Base-by-base conservation (phyloP, 2,888 invertebrate species). In the Drosophila planitibia region DNA sequence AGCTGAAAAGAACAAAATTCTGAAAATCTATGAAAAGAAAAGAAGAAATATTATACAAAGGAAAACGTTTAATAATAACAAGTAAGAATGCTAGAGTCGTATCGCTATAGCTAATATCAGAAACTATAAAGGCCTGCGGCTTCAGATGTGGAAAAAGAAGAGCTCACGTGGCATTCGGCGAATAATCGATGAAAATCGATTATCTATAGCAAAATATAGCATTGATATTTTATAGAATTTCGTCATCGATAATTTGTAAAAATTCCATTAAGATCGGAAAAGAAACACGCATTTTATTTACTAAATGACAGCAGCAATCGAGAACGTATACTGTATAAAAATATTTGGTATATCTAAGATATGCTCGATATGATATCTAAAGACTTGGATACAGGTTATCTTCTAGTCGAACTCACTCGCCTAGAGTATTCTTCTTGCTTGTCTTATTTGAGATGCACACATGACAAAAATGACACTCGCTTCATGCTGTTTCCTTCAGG, bases 251-350 rank as follows among this genome's bases (percentile, higher is more conserved):
- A n/a, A 41, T 10, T n/a, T 10, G 41, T n/a, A 10, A 19, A 19
- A 41, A n/a, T 10, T 41, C n/a, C 4, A n/a, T 41, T 41, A n/a
- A n/a, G 4, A 41, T n/a, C n/a, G 1, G 10, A 3, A 19, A 10
- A 4, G 3, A 4, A 1, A 39, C 1, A 39, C 4, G 1, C 10
- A 41, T 22, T 22, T 44, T 22, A 22, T 6, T 47, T 47, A 14
- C 22, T 4, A 7, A 22, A 22, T 14, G 14, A 47, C 14, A 7
- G 7, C 44, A 22, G 2, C 0, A 47, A 22, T 47, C 47, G 7
- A 22, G 14, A 22, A 22, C 1, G 16, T 16, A 7, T 16, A 0
- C 7, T 1, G 4, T 1, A 1, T n/a, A 41, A 2, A 10, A 0
- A n/a, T 4, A 41, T n/a, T 10, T 10, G 41, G n/a, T 1, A n/a